phyloP scores from a whole-genome alignment of 1,140 invertebrate species.

The Nasonia giraulti region DNA sequence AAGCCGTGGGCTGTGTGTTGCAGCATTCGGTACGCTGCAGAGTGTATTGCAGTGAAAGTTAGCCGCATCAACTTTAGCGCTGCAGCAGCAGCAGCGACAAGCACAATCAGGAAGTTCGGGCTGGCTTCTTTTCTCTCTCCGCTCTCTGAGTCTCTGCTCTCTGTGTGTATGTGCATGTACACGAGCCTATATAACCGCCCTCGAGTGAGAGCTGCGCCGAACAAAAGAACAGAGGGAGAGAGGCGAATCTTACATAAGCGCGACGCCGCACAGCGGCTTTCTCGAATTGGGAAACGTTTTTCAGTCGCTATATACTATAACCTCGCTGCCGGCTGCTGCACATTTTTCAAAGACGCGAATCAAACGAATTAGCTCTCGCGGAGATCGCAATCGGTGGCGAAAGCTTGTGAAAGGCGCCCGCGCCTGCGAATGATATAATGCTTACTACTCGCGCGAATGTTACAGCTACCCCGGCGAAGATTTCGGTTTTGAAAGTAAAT shows the following conservation, averaged over 20 bases:
- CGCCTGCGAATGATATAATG: not conserved
- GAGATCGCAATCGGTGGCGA: not conserved
- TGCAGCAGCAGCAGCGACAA: not conserved
- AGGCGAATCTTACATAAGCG: slow-evolving; percentile 43
- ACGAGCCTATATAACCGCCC: not conserved
- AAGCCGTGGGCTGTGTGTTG: not conserved
- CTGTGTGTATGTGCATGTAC: not conserved
- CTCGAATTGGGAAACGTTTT: slow-evolving; percentile 47
- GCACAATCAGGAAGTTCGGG: not conserved
- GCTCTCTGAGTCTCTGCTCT: no score
- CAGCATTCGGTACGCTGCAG: not conserved
- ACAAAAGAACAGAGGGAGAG: slow-evolving; percentile 1
- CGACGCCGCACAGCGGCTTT: slow-evolving; percentile 14
- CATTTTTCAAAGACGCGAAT: slow-evolving; percentile 15
- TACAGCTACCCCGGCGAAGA: not conserved
- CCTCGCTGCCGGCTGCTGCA: not conserved
- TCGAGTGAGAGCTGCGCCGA: not conserved
- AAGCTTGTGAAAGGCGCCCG: not conserved
- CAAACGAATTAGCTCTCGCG: not conserved
- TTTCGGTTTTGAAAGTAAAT: slow-evolving; percentile 41
- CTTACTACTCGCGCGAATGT: no score
- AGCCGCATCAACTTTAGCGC: not conserved
- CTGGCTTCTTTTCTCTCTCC: not conserved
- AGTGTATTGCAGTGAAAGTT: not conserved
- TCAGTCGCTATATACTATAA: no score